A percentile compares a stretch with the other conserved stretches of the same genome.
Evolutionary conservation across 1,140 invertebrate species (phyloP).

Genomic region (Planococcus citri): DNA sequence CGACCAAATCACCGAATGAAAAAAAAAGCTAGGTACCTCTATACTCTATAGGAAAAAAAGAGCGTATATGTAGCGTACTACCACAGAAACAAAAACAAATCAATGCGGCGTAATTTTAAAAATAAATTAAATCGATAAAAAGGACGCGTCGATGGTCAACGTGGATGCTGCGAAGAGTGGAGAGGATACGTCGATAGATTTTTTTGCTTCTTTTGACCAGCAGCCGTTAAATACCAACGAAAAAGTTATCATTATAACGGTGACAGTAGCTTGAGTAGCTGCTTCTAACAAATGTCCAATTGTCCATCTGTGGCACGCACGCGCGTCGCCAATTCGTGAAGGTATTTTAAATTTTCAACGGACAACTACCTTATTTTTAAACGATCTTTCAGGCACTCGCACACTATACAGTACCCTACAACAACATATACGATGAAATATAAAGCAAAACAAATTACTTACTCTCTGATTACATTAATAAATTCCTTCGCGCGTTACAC

Average conservation of each 20-base stretch:
- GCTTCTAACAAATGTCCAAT: slow-evolving; percentile 13
- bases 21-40: too few relatives aligned
- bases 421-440: neutral
- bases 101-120: neutral
- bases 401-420: too few relatives aligned
- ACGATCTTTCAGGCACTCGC: neutral
- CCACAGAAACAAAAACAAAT: neutral
- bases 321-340: slow-evolving; percentile 12
- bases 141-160: neutral
- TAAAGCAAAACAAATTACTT: slow-evolving; percentile 15
- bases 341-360: slow-evolving; percentile 15
- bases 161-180: too few relatives aligned
- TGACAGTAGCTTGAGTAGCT: slow-evolving; percentile 10
- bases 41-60: too few relatives aligned
- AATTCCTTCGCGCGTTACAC: slow-evolving; percentile 15
- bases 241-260: slow-evolving; percentile 20
- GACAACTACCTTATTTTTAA: neutral
- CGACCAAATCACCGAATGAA: neutral
- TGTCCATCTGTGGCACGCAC: slow-evolving; percentile 17
- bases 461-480: neutral
- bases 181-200: too few relatives aligned
- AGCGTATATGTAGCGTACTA: too few relatives aligned
- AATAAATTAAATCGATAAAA: slow-evolving; percentile 14
- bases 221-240: slow-evolving; percentile 8
- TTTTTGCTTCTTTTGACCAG: neutral